Evolutionary conservation across 2,797 vertebrate species (phyloP).

Genomic region (Apogon talboti): DNA sequence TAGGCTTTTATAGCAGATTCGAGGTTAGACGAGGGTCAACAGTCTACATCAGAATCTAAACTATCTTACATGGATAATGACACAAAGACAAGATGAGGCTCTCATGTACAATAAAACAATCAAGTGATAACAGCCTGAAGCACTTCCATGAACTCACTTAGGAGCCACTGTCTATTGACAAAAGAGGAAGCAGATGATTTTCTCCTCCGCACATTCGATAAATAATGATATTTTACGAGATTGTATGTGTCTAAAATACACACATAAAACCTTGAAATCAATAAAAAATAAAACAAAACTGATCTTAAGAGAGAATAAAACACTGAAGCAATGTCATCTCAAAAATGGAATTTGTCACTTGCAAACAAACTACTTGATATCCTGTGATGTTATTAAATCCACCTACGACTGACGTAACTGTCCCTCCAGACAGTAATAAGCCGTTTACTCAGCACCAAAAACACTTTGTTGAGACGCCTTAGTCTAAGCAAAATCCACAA

Average conservation of each 20-base stretch:
- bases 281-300: too few species aligned
- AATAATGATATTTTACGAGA: background rate
- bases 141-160: background rate
- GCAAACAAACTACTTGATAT: too few species aligned
- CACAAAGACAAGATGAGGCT: background rate
- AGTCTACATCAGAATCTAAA: background rate
- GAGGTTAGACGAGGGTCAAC: constrained; percentile 3
- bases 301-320: too few species aligned
- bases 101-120: background rate
- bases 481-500: background rate
- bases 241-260: too few species aligned
- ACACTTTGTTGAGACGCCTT: constrained; percentile 13
- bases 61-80: background rate
- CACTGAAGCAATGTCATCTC: too few species aligned
- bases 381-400: background rate
- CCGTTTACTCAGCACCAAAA: background rate
- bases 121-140: background rate
- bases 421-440: background rate
- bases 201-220: constrained; percentile 3
- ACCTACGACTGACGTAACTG: background rate
- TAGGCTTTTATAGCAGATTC: constrained; percentile 5
- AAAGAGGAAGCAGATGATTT: constrained; percentile 10
- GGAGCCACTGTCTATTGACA: background rate
- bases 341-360: too few species aligned
- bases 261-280: too few species aligned